Evolutionary conservation across 2,888 invertebrate species (phyloP).

Genomic region (Entomobrya multifasciata): DNA sequence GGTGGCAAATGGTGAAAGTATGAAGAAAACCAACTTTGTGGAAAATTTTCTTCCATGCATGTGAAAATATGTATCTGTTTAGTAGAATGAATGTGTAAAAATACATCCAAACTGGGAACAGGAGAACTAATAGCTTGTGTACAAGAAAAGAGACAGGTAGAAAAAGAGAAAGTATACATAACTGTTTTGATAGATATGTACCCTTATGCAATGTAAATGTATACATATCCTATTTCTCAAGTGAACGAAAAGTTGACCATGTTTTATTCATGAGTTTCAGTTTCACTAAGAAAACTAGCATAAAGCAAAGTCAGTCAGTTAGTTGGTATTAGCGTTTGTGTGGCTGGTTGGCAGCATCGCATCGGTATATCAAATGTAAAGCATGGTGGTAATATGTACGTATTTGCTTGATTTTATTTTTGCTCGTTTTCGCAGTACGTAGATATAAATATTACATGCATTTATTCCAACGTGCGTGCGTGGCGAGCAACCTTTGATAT

Average conservation of each 20-base stretch:
- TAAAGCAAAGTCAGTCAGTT: constrained; percentile 65
- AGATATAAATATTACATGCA: background rate
- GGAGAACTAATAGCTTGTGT: constrained; percentile 36
- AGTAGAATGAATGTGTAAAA: background rate
- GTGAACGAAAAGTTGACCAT: constrained; percentile 71
- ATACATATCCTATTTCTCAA: constrained; percentile 46
- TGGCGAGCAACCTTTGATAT: constrained; percentile 11
- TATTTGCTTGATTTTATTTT: constrained; percentile 23
- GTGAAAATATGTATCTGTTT: constrained; percentile 22
- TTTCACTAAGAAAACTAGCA: constrained; percentile 67
- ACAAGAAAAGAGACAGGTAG: constrained; percentile 12
- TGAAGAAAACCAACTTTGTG: background rate
- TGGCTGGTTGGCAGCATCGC: constrained; percentile 45
- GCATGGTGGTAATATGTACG: background rate
- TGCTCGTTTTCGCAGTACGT: background rate
- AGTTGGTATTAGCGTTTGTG: constrained; percentile 21
- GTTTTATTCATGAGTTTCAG: constrained; percentile 73
- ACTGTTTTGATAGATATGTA: no score
- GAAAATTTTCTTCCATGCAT: background rate
- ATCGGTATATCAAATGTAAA: background rate
- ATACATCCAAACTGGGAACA: constrained; percentile 10
- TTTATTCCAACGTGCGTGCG: background rate
- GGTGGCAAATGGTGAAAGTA: constrained; percentile 5
- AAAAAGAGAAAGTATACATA: background rate
- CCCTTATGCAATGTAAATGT: no score